Percentiles rank a stretch among this genome's conserved stretches.
Conservation (phyloP, 2,888 invertebrate genomes). For the Tricholauxania praeusta region DNA sequence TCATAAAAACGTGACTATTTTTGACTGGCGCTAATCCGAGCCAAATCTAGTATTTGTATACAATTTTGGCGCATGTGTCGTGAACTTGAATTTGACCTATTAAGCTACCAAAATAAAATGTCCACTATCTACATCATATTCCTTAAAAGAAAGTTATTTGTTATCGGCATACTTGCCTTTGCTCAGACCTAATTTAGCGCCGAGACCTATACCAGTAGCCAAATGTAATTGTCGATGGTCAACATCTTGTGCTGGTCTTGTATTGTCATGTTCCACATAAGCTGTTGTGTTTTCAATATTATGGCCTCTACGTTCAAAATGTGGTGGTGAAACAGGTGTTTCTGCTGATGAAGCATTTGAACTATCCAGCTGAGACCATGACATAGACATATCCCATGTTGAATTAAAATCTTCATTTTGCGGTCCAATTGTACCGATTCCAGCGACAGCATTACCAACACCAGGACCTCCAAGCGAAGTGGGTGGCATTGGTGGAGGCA, state of each 20-base stretch:
- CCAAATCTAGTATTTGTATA: too few relatives aligned
- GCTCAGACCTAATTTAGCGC: constrained; percentile 56
- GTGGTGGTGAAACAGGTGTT: constrained; percentile 77
- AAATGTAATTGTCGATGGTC: constrained; percentile 73
- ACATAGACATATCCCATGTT: constrained; percentile 69
- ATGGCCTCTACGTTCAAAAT: constrained; percentile 73
- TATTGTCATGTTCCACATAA: constrained; percentile 71
- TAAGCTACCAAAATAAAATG: too few relatives aligned
- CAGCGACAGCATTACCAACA: constrained; percentile 23
- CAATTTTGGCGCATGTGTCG: too few relatives aligned
- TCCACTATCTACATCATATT: too few relatives aligned
- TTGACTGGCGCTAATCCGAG: too few relatives aligned
- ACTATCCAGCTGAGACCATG: constrained; percentile 63
- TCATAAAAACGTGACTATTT: too few relatives aligned
- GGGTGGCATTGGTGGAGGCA: constrained; percentile 35
- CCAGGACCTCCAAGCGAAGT: constrained; percentile 11
- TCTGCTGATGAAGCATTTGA: constrained; percentile 68
- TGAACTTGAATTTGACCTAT: too few relatives aligned
- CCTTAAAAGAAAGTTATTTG: too few relatives aligned
- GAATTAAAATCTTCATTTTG: constrained; percentile 65
- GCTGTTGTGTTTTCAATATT: constrained; percentile 69
- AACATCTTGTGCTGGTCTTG: constrained; percentile 69
- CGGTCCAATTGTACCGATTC: neutral
- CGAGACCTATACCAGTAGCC: constrained; percentile 66
- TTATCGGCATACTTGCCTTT: constrained; percentile 45